Conservation (phyloP, 2,797 vertebrate genomes). For the Falco cherrug region DNA sequence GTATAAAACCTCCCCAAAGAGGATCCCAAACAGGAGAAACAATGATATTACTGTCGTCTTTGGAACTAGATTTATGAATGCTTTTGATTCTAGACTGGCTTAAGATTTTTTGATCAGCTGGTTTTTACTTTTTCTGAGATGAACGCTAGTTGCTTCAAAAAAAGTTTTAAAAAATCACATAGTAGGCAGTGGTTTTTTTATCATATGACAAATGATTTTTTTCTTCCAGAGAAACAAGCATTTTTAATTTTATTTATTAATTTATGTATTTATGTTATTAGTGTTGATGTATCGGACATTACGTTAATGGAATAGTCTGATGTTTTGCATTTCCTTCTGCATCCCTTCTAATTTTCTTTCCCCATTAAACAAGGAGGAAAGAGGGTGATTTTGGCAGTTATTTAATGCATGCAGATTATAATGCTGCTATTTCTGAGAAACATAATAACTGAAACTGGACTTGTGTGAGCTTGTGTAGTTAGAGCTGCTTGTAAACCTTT, state of each 20-base stretch:
- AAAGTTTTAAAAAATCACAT: background rate
- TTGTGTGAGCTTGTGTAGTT: background rate
- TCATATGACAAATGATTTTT: background rate
- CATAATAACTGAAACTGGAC: background rate
- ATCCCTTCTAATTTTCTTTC: background rate
- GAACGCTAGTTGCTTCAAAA: background rate
- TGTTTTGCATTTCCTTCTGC: background rate
- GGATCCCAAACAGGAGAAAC: background rate
- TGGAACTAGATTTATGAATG: background rate
- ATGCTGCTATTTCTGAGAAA: background rate
- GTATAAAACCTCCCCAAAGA: background rate
- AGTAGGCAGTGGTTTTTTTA: background rate
- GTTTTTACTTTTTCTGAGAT: background rate
- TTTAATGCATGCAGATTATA: background rate
- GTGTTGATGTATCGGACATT: background rate
- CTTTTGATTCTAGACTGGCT: background rate
- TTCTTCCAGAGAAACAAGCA: background rate
- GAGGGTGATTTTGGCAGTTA: background rate
- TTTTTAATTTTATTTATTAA: background rate
- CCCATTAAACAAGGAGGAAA: background rate
- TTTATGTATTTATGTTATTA: background rate
- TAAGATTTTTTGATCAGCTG: background rate
- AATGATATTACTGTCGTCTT: background rate
- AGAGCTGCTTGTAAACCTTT: background rate
- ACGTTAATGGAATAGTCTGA: background rate